Evolutionary conservation across 1,140 invertebrate species (phyloP), one percentile per base, ranked within the genome.

Genomic region (Oscheius sp.): DNA sequence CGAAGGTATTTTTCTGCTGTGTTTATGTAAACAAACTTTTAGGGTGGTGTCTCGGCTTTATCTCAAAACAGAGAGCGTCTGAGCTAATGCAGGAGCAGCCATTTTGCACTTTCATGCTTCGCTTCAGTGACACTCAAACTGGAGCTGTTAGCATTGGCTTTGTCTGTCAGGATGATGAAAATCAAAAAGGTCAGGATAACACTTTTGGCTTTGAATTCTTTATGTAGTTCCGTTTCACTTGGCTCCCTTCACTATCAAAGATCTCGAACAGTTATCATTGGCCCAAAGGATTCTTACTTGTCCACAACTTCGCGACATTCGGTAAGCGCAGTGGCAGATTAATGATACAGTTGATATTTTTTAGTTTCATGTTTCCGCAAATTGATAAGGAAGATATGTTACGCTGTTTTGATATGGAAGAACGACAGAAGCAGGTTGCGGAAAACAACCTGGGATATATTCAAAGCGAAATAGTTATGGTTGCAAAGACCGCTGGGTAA

Each of bases 311-410:
- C 77, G 80, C 46, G 77, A 84, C 34, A 85, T 84, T 26, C 36
- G 76, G 77, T 84, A 38, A 29, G 59, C 36, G 20, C 1, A 20
- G 32, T 34, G 18, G 13, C 65, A 1, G 23, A 45, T 15, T 28
- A 26, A 34, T 23, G 23, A 32, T 34, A 20, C 10, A 18, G 52
- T 26, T 13, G 42, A 18, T 10, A 31, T 38, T 29, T 66, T 59
- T 28, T 34, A 73, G 63, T 49, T 74, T 35, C n/a, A 68, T 83
- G 34, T 82, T 83, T 35, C 82, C 82, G n/a, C 64, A 82, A 32
- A 79, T 83, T 26, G 82, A 83, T 62, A 83, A 83, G 55, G 82
- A 83, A 38, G 81, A 83, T 46, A 83, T 83, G 82, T 73, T 83
- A 7, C 61, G 76, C 7, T 78, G 67, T 28, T 83, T 83, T 35